Evolutionary conservation across 2,113 vertebrate genomes (phyloP).

Genomic region (Strix uralensis): DNA sequence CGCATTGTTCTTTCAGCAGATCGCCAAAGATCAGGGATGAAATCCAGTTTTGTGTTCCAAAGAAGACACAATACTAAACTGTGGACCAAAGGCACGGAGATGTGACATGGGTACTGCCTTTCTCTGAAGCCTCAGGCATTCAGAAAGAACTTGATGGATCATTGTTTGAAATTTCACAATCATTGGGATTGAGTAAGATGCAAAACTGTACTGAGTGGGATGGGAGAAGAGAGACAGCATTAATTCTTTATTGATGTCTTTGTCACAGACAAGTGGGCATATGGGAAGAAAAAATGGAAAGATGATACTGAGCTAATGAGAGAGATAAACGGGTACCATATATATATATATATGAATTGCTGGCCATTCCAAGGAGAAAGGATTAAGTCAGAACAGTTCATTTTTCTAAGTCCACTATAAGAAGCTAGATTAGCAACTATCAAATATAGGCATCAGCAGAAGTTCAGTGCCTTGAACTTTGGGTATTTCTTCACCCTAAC

Average conservation of each 20-base stretch:
- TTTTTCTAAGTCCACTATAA: background rate
- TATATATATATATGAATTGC: background rate
- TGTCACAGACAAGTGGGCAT: background rate
- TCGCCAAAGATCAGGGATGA: background rate
- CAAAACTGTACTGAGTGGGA: background rate
- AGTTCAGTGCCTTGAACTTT: background rate
- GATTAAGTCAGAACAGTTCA: background rate
- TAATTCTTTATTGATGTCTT: background rate
- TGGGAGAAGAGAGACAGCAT: background rate
- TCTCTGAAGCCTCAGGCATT: background rate
- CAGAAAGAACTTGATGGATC: background rate
- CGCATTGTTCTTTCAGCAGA: background rate
- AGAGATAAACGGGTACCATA: background rate
- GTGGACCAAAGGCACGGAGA: background rate
- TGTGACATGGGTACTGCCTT: background rate
- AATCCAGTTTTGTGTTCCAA: background rate
- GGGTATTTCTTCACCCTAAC: background rate
- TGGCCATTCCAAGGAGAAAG: background rate
- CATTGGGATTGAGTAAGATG: background rate
- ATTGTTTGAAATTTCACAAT: slow-evolving; percentile 21
- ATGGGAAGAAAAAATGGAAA: background rate
- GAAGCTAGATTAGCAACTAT: background rate
- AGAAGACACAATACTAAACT: background rate
- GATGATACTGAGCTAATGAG: background rate
- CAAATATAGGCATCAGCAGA: background rate